Conservation (phyloP, 2,113 vertebrate species). For the Bagarius yarrelli region DNA sequence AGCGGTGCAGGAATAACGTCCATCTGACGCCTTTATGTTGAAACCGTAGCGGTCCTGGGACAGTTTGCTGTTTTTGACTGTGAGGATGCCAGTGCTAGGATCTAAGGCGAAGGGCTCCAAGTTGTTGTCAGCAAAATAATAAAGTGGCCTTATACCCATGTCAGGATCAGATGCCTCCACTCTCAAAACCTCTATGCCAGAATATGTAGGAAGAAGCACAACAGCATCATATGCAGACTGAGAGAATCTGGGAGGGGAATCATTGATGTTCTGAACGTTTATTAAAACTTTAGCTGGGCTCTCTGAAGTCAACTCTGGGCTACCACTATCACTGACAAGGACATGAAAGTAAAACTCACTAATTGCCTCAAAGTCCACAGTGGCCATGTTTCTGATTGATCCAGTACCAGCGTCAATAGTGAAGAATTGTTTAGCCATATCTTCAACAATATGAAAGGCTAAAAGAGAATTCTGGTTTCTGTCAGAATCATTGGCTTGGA, state of each 20-base stretch:
- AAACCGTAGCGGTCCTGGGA: constrained; percentile 87
- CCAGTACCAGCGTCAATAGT: constrained; percentile 93
- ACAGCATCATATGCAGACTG: constrained; percentile 86
- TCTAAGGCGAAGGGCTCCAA: constrained; percentile 83
- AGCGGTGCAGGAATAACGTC: constrained; percentile 84
- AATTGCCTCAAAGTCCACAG: constrained; percentile 88
- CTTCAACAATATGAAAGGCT: constrained; percentile 91
- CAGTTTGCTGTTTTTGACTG: constrained; percentile 83
- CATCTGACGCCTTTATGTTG: constrained; percentile 87
- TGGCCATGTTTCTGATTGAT: constrained; percentile 88
- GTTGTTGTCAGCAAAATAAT: constrained; percentile 82
- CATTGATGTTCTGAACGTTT: constrained; percentile 90
- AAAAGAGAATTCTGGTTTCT: constrained; percentile 90
- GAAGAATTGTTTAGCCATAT: constrained; percentile 88
- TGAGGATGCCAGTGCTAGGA: constrained; percentile 81
- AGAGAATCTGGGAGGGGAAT: constrained; percentile 89
- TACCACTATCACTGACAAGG: constrained; percentile 89
- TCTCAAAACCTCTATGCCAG: constrained; percentile 85
- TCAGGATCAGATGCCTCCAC: constrained; percentile 90
- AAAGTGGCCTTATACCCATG: constrained; percentile 75
- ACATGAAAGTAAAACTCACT: constrained; percentile 87
- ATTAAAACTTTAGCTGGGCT: constrained; percentile 86
- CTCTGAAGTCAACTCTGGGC: constrained; percentile 82
- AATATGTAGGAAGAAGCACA: constrained; percentile 87
- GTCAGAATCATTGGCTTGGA: constrained; percentile 85